Base-by-base conservation (phyloP, 1,140 invertebrate genomes). In the Pseudomyrmex cubaensis region DNA sequence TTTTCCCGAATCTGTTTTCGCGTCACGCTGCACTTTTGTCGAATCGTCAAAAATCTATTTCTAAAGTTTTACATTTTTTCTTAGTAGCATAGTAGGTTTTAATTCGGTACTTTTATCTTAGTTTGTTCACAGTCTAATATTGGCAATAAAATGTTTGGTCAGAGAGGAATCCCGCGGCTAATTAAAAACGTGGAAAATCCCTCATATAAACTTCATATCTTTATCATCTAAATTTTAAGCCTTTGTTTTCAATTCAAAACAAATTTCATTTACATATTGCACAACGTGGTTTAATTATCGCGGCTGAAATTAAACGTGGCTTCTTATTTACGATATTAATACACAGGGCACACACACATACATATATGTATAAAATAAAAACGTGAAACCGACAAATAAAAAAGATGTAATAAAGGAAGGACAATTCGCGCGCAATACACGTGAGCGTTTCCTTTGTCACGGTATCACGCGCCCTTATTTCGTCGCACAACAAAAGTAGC, bases 401-500 rank as follows among this genome's bases (percentile, higher is more conserved):
- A 56, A 70, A 50, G 54, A 70, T 50, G 8, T 70, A 44, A 59
- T 44, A 59, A 70, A 13, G n/a, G 2, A 69, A 69, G 13, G 15
- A 22, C 15, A 25, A 57, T 78, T 69, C 44, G 20, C 44, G 52
- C 35, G 52, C 35, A 67, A 67, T 10, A 35, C 12, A 46, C 17
- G 20, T 15, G 35, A 54, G 44, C 66, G 46, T 50, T 20, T 44
- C 44, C 54, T 80, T 80, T 80, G 76, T 57, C 64, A 69, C 44
- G 66, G 44, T 61, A 59, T 80, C 66, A 35, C 54, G 76, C 66
- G 66, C 15, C 54, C 76, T 80, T 80, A 72, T 80, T 80, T 76
- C 85, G 66, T 83, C 69, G 78, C 82, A 70, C 83, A 90, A 91
- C 86, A 87, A 88, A 89, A 89, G 87, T 87, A 52, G 52, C 56